A percentile compares a stretch with the other conserved stretches of the same genome.
phyloP scores from a whole-genome alignment of 2,888 invertebrate species.

The Megaustenia siamemsis region DNA sequence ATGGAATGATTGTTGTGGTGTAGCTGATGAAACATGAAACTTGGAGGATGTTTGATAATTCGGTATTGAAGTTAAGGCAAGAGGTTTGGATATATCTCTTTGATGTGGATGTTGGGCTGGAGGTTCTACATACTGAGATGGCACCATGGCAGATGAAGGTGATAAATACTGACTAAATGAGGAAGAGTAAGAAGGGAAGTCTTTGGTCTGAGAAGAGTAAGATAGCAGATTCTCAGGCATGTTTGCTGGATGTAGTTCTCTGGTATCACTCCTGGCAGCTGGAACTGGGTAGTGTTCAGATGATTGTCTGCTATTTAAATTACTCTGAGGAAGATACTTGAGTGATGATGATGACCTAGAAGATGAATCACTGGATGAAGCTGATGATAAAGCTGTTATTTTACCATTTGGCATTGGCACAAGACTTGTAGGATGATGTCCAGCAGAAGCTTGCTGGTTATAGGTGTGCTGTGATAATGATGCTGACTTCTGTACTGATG shows the following conservation, averaged over 20 bases:
- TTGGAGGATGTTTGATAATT: background rate
- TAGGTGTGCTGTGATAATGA: background rate
- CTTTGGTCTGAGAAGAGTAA: background rate
- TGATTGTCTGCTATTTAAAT: background rate
- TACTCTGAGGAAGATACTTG: background rate
- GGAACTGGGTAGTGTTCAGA: background rate
- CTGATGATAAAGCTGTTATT: background rate
- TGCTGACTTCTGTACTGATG: conserved; percentile 36
- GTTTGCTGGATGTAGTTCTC: conserved; percentile 46
- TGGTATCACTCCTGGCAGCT: conserved; percentile 21
- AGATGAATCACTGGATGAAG: conserved; percentile 22
- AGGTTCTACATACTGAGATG: background rate
- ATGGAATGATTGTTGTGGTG: too few relatives aligned
- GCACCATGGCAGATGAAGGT: background rate
- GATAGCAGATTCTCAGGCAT: conserved; percentile 6
- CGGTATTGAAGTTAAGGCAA: conserved; percentile 13
- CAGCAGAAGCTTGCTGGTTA: background rate
- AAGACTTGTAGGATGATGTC: conserved; percentile 21
- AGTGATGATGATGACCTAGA: conserved; percentile 7
- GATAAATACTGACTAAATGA: background rate
- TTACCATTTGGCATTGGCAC: conserved; percentile 49
- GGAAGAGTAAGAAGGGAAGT: background rate
- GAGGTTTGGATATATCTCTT: background rate
- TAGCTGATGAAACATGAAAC: too few relatives aligned
- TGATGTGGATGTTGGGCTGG: background rate